Conservation (phyloP, 2,888 invertebrate genomes). For the Hipparchia sbordonii region DNA sequence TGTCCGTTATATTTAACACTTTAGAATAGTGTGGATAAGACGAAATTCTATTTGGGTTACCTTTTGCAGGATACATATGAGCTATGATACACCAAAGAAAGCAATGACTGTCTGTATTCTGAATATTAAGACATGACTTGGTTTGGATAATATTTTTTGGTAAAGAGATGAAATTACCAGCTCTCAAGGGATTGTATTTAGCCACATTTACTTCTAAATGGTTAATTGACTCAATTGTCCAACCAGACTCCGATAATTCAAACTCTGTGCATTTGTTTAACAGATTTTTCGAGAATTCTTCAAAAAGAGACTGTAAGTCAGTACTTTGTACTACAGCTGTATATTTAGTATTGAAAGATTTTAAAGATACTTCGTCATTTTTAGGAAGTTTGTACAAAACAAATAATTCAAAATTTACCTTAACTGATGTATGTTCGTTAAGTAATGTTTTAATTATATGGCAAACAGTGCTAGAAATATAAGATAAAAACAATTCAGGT, state of each 20-base stretch:
- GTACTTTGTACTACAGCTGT: not conserved
- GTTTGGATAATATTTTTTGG: not conserved
- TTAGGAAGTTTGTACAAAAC: not conserved
- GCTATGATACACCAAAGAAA: not conserved
- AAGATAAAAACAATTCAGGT: not conserved
- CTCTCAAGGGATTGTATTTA: not conserved
- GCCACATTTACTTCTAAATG: not conserved
- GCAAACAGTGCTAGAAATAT: not conserved
- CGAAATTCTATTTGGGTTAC: not conserved
- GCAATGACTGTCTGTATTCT: not conserved
- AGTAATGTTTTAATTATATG: not conserved
- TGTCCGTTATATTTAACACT: too few relatives aligned
- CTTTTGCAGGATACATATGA: not conserved
- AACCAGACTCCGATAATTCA: not conserved
- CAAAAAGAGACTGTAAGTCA: not conserved
- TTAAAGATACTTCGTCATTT: not conserved
- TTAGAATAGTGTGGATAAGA: slow-evolving; percentile 1
- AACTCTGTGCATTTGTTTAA: not conserved
- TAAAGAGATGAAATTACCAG: not conserved
- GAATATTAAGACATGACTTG: not conserved
- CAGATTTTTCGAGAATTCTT: not conserved
- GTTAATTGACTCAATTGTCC: not conserved
- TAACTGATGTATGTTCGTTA: not conserved
- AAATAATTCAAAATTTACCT: slow-evolving; percentile 1
- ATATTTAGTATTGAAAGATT: slow-evolving; percentile 2